These are phyloP conservation scores for Clarias fuscus DNA, from an alignment of 2,797 vertebrate genomes.

Conservation along the genomic window DNA sequence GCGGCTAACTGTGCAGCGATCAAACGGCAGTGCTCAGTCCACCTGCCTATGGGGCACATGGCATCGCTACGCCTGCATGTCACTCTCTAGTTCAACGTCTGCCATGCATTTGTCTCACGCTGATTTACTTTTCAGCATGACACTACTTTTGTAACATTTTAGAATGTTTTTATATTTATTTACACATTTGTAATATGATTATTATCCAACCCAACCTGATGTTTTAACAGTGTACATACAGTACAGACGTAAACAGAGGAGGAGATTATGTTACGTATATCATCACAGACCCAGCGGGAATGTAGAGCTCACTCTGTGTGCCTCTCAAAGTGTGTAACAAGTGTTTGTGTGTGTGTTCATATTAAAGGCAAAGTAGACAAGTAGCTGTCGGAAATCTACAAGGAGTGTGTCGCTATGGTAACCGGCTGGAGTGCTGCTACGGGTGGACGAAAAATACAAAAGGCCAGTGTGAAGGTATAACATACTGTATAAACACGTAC, in stretches of 20 bases:
- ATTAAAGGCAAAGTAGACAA: constrained; percentile 71
- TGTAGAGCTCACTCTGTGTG: background rate
- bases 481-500: too few relatives aligned
- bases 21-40: too few relatives aligned
- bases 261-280: background rate
- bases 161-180: background rate
- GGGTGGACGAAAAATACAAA: constrained; percentile 90
- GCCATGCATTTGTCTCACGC: too few relatives aligned
- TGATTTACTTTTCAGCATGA: too few relatives aligned
- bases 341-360: constrained; percentile 3
- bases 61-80: too few relatives aligned
- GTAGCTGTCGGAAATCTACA: constrained; percentile 71
- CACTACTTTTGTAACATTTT: too few relatives aligned
- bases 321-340: background rate
- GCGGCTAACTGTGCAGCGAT: too few relatives aligned
- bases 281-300: background rate
- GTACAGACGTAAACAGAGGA: background rate
- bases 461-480: constrained; percentile 89
- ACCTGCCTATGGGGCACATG: too few relatives aligned
- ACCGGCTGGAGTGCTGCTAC: constrained; percentile 89
- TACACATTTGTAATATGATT: background rate
- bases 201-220: background rate
- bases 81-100: too few relatives aligned
- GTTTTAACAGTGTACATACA: background rate
- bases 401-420: constrained; percentile 89